These are phyloP conservation scores for Bombus sylvicola DNA, from an alignment of 1,140 invertebrate genomes.

Conservation along the genomic window DNA sequence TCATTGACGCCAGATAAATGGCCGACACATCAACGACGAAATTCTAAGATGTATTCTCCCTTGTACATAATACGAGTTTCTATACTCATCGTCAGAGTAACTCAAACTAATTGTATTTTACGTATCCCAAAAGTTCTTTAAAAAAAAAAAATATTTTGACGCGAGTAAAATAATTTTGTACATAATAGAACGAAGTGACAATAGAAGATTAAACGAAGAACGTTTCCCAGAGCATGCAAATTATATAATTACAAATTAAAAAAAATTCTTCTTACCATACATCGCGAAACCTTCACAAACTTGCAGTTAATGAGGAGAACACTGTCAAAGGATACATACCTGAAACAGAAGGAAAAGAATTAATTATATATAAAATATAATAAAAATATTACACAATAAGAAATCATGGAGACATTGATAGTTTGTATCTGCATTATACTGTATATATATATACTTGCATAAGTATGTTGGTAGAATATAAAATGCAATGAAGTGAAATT, in stretches of 20 bases:
- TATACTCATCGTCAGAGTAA: not conserved
- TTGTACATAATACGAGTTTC: not conserved
- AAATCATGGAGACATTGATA: not conserved
- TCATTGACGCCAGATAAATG: conserved; percentile 2
- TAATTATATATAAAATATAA: too few relatives aligned
- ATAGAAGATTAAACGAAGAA: not conserved
- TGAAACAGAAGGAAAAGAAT: conserved; percentile 1
- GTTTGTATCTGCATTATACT: too few relatives aligned
- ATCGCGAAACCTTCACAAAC: not conserved
- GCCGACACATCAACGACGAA: not conserved
- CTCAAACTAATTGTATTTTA: not conserved
- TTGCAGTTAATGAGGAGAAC: not conserved
- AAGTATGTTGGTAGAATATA: not conserved
- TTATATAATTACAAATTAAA: not conserved
- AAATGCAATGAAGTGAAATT: not conserved
- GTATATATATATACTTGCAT: not conserved
- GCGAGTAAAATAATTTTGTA: not conserved
- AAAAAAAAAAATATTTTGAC: not conserved
- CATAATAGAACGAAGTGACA: not conserved
- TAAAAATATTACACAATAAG: not conserved
- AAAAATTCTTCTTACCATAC: not conserved
- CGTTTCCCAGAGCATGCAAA: not conserved
- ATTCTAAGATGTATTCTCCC: not conserved
- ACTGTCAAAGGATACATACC: not conserved
- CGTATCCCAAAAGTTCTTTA: too few relatives aligned